Evolutionary conservation across 1,140 invertebrate species (phyloP), one percentile per base, ranked within the genome.

Genomic region (Varroa destructor): DNA sequence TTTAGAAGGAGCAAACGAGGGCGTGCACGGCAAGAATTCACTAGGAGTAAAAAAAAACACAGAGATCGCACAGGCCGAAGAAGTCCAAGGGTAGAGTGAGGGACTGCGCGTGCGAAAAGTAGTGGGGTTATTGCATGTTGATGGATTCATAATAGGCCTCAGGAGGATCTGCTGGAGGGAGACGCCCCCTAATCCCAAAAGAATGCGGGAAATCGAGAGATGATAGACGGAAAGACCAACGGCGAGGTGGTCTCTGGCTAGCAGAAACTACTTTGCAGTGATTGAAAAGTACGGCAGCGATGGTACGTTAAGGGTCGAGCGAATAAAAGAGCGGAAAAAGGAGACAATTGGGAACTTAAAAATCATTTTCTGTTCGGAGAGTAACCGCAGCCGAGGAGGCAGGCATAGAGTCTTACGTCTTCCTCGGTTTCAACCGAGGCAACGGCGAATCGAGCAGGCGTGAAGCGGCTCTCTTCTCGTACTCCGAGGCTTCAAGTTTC

Each of bases 131-230:
- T 40, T 67, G 61, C 61, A 67, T 67, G 40, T 67, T 67, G 61
- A 67, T 67, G 61, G 61, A 67, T 43, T 67, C 61, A 67, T 67
- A 67, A 67, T 67, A 67, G 61, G 61, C 40, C 61, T 37, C 61
- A 2, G 61, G 57, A 40, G 61, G 40, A 40, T 40, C 14, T 12
- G 46, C 46, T 51, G 46, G 46, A 51, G 46, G 46, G 4, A 51
- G 46, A 8, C 46, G 25, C 25, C 25, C 25, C 25, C 25, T 25
- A 25, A 25, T 25, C 25, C 25, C 25, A 25, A 25, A 25, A 25
- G 25, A 25, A 25, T 8, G 46, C 46, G 8, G 46, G 46, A 51
- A 25, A 8, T 8, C 4, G 46, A 51, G 46, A 51, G 46, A 51
- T 51, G 46, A 51, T 51, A 51, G 8, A 51, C 46, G 8, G 46